Evolutionary conservation across 2,113 vertebrate species (phyloP).

Genomic region (Cricetomys ansorgei): DNA sequence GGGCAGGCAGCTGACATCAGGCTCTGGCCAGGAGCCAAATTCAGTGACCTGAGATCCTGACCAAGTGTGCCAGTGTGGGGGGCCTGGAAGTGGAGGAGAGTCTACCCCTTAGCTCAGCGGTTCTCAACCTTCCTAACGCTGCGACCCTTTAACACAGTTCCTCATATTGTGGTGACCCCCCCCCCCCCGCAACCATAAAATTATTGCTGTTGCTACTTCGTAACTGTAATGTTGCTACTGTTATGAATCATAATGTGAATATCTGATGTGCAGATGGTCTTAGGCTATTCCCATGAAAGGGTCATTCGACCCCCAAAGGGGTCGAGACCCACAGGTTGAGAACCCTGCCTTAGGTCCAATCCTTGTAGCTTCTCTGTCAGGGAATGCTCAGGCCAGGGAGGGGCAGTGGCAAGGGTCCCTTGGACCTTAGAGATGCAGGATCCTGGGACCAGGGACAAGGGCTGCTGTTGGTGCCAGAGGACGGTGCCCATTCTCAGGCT

Average conservation of each 20-base stretch:
- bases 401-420: neutral
- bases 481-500: neutral
- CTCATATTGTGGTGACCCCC: too few species aligned
- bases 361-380: neutral
- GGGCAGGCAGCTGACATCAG: neutral
- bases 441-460: neutral
- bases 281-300: too few species aligned
- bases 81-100: accelerated
- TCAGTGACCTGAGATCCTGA: neutral
- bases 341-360: too few species aligned
- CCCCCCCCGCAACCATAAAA: too few species aligned
- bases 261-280: too few species aligned
- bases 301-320: too few species aligned
- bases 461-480: neutral
- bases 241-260: too few species aligned
- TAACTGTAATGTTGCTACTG: too few species aligned
- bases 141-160: too few species aligned
- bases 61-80: neutral
- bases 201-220: too few species aligned
- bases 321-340: too few species aligned
- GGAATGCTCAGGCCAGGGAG: neutral
- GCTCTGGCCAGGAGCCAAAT: neutral
- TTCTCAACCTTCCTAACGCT: too few species aligned
- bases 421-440: neutral
- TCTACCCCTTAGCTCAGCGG: neutral